Percentiles rank a stretch among this genome's conserved stretches.
Conservation (phyloP, 2,888 invertebrate genomes). For the Germaria angustata region DNA sequence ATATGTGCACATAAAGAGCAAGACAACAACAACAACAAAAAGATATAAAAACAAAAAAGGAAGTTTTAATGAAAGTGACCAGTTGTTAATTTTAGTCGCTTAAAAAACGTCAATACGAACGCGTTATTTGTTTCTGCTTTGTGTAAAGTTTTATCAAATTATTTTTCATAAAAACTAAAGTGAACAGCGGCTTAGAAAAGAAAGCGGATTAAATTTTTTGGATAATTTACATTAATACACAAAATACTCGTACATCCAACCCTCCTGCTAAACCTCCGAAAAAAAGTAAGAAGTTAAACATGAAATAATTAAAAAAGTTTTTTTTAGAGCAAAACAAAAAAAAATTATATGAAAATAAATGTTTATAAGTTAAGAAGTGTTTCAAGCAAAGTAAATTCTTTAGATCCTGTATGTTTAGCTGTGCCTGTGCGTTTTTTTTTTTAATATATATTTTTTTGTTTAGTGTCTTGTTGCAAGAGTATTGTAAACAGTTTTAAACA, state of each 20-base stretch:
- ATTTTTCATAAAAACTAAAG: neutral
- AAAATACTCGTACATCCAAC: no score
- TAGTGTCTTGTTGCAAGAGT: no score
- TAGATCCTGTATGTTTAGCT: no score
- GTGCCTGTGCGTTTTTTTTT: no score
- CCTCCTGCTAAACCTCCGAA: conserved; percentile 17
- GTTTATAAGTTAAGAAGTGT: no score
- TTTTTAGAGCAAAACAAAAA: no score
- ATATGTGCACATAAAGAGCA: conserved; percentile 29
- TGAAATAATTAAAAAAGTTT: neutral
- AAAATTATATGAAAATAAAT: neutral
- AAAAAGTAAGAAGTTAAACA: conserved; percentile 25
- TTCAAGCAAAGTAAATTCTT: no score
- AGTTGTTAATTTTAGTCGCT: conserved; percentile 32
- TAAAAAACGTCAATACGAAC: conserved; percentile 34
- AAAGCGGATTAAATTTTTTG: conserved; percentile 4
- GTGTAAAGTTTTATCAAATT: neutral
- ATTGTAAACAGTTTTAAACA: neutral
- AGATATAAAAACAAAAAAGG: conserved; percentile 49
- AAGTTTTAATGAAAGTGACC: conserved; percentile 63
- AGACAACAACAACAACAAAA: no score
- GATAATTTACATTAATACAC: neutral
- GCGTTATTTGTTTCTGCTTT: conserved; percentile 6
- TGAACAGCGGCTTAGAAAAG: conserved; percentile 1
- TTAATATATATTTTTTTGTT: no score